Evolutionary conservation across 2,888 invertebrate genomes (phyloP).

Genomic region (Drosophila pseudotakahashii): DNA sequence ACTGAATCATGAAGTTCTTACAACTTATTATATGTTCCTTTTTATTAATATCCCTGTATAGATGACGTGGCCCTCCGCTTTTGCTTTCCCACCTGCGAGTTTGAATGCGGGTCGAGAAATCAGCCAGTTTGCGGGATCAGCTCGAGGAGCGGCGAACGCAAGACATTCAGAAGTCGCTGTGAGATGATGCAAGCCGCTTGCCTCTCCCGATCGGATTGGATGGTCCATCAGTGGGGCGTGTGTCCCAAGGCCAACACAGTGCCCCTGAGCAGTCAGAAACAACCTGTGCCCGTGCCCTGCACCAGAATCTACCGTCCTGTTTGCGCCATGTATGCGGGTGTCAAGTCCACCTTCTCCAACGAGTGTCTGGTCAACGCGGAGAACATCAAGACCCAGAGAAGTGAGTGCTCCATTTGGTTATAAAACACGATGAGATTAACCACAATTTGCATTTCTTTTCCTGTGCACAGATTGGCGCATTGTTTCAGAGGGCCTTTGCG

Average conservation of each 20-base stretch:
- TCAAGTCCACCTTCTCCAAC: conserved; percentile 78
- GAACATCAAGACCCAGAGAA: conserved; percentile 69
- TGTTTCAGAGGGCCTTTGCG: conserved; percentile 71
- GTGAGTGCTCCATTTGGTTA: conserved; percentile 42
- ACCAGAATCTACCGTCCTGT: conserved; percentile 73
- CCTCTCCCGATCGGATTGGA: conserved; percentile 55
- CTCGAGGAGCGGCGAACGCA: conserved; percentile 44
- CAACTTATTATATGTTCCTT: too few relatives aligned
- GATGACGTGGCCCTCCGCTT: conserved; percentile 54
- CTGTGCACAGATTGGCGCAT: conserved; percentile 71
- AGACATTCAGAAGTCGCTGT: conserved; percentile 66
- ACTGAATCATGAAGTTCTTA: too few relatives aligned
- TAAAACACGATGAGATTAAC: neutral
- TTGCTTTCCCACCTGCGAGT: conserved; percentile 63
- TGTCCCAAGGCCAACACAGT: conserved; percentile 40
- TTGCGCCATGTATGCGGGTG: conserved; percentile 74
- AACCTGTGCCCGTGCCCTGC: conserved; percentile 65
- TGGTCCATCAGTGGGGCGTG: conserved; percentile 49
- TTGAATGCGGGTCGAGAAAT: conserved; percentile 48
- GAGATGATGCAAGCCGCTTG: conserved; percentile 67
- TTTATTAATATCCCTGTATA: conserved; percentile 1
- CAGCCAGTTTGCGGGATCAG: conserved; percentile 67
- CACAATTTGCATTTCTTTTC: neutral
- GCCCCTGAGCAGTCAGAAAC: conserved; percentile 28
- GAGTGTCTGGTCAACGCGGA: conserved; percentile 79